A percentile compares a stretch with the other conserved stretches of the same genome.
phyloP scores from a whole-genome alignment of 2,888 invertebrate genomes.

The Eudasyphora cyanicolor region DNA sequence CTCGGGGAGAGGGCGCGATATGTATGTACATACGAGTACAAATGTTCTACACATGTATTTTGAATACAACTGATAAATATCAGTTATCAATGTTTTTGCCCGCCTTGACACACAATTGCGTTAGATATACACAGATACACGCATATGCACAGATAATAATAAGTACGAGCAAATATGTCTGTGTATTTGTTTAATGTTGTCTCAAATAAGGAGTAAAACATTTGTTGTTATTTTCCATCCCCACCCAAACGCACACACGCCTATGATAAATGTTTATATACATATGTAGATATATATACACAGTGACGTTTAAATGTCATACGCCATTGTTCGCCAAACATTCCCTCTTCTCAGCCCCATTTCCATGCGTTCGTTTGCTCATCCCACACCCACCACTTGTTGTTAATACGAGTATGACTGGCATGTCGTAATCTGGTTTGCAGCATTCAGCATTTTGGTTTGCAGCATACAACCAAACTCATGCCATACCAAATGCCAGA shows the following conservation, averaged over 20 bases:
- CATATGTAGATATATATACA: slow-evolving; percentile 1
- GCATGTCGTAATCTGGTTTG: slow-evolving; percentile 13
- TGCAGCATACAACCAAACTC: no score
- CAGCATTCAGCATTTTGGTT: not conserved
- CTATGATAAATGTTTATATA: slow-evolving; percentile 1
- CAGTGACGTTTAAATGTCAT: slow-evolving; percentile 56
- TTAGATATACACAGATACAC: not conserved
- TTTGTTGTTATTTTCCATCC: not conserved
- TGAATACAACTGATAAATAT: slow-evolving; percentile 8
- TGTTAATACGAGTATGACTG: no score
- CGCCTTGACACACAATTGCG: not conserved
- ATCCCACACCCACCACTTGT: not conserved
- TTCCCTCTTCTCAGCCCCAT: not conserved
- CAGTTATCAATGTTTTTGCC: not conserved
- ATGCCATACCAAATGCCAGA: not conserved
- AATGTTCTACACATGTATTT: not conserved
- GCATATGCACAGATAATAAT: not conserved
- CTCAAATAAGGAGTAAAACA: not conserved
- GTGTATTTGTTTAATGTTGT: not conserved
- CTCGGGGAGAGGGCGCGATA: no score
- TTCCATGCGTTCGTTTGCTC: not conserved
- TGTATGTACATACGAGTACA: not conserved
- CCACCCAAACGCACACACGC: not conserved
- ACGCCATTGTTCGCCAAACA: slow-evolving; percentile 30
- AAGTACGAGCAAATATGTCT: not conserved